phyloP scores from a whole-genome alignment of 1,140 invertebrate genomes.

The Drosophila ananassae region DNA sequence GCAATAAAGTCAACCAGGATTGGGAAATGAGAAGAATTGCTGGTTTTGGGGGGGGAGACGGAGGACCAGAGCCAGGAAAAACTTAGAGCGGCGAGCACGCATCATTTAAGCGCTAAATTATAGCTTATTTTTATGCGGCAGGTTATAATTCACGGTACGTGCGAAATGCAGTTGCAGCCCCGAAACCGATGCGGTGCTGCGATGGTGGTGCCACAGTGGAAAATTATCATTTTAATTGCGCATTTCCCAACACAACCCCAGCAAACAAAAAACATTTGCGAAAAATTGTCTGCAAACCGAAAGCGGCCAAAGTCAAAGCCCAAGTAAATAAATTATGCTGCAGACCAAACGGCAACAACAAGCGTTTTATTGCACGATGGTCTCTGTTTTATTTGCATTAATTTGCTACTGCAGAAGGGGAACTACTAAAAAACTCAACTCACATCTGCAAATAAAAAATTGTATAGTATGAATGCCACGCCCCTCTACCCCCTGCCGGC shows the following conservation, averaged over 20 bases:
- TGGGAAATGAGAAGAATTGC: constrained; percentile 4
- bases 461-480: constrained; percentile 29
- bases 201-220: constrained; percentile 42
- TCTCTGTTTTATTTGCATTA: constrained; percentile 69
- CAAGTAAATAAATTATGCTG: constrained; percentile 72
- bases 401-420: constrained; percentile 48
- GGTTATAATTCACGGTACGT: constrained; percentile 77
- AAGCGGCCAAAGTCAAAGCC: constrained; percentile 46
- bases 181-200: background rate
- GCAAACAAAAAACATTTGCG: constrained; percentile 5
- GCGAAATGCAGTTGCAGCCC: constrained; percentile 66
- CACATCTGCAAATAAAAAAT: constrained; percentile 39
- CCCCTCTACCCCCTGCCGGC: background rate
- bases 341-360: constrained; percentile 50
- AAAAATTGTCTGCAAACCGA: constrained; percentile 16
- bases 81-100: constrained; percentile 49
- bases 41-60: background rate
- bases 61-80: background rate
- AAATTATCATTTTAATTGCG: constrained; percentile 78
- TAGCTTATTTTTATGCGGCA: constrained; percentile 76
- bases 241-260: constrained; percentile 51
- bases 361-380: constrained; percentile 63
- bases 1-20: constrained; percentile 60
- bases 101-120: constrained; percentile 79
- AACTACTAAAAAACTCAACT: constrained; percentile 11